phyloP scores from a whole-genome alignment of 2,888 invertebrate species.

The Choreutis nemorana region DNA sequence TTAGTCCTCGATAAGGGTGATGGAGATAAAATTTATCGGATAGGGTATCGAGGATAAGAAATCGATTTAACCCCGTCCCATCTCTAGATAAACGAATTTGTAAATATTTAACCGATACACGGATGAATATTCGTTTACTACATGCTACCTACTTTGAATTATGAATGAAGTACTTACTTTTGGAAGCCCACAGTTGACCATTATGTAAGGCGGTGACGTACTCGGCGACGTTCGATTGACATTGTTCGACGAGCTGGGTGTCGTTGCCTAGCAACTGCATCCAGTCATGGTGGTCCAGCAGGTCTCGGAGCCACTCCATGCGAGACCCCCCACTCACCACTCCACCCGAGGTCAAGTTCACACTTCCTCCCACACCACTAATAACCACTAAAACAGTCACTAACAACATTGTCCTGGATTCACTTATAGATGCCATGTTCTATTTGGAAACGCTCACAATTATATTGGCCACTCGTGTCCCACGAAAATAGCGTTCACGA shows the following conservation, averaged over 20 bases:
- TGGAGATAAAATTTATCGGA: too few species aligned
- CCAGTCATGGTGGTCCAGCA: slow-evolving; percentile 74
- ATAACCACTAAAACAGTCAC: slow-evolving; percentile 40
- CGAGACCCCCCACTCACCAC: slow-evolving; percentile 31
- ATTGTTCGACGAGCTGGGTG: slow-evolving; percentile 36
- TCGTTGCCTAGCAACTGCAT: slow-evolving; percentile 44
- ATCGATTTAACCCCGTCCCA: too few species aligned
- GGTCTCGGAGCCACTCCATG: slow-evolving; percentile 70
- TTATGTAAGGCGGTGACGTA: slow-evolving; percentile 66
- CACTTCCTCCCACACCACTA: slow-evolving; percentile 45
- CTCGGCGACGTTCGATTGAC: slow-evolving; percentile 66
- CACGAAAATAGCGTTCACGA: too few species aligned
- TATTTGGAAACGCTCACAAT: too few species aligned
- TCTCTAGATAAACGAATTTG: too few species aligned
- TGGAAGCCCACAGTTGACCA: slow-evolving; percentile 79
- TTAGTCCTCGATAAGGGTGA: too few species aligned
- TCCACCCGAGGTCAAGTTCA: slow-evolving; percentile 27
- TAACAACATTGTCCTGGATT: slow-evolving; percentile 30
- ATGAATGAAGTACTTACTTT: slow-evolving; percentile 72
- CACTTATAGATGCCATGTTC: too few species aligned
- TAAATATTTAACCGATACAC: too few species aligned
- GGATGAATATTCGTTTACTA: too few species aligned
- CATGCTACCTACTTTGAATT: background rate
- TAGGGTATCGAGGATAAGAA: too few species aligned
- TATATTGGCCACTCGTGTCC: too few species aligned